A percentile compares a stretch with the other conserved stretches of the same genome.
Conservation (phyloP, 2,888 invertebrate genomes). For the Calliopum simillimum region DNA sequence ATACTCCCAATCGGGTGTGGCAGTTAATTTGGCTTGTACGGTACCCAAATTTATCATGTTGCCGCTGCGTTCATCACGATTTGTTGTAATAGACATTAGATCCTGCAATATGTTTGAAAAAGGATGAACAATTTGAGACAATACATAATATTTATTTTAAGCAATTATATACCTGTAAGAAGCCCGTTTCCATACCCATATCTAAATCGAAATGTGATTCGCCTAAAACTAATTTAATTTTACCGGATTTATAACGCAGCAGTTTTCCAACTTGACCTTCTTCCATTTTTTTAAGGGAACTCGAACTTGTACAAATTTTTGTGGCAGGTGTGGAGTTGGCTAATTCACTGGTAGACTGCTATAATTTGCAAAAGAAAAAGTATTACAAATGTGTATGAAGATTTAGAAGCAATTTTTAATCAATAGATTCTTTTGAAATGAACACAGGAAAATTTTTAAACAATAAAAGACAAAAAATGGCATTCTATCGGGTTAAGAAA, state of each 20-base stretch:
- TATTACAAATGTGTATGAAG: no score
- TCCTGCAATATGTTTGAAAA: conserved; percentile 58
- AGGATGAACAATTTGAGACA: background rate
- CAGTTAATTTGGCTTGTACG: conserved; percentile 71
- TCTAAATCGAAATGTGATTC: conserved; percentile 72
- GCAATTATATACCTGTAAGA: conserved; percentile 65
- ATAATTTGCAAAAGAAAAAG: no score
- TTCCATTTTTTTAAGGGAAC: conserved; percentile 62
- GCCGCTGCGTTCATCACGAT: conserved; percentile 71
- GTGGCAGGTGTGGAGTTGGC: conserved; percentile 29
- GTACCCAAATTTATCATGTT: conserved; percentile 71
- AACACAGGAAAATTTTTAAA: no score
- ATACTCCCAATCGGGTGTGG: conserved; percentile 71
- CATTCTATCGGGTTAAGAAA: no score
- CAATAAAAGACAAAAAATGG: no score
- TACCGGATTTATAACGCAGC: conserved; percentile 72
- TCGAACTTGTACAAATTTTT: conserved; percentile 26
- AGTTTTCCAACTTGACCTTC: conserved; percentile 74
- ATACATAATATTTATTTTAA: background rate
- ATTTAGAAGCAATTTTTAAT: no score
- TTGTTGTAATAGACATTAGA: conserved; percentile 70
- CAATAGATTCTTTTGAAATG: no score
- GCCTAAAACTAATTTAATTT: conserved; percentile 70
- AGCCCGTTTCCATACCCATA: conserved; percentile 71
- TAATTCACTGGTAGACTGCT: conserved; percentile 19